Evolutionary conservation across 2,113 vertebrate genomes (phyloP), one percentile per base, ranked within the genome.

Genomic region (Danionella cerebrum): DNA sequence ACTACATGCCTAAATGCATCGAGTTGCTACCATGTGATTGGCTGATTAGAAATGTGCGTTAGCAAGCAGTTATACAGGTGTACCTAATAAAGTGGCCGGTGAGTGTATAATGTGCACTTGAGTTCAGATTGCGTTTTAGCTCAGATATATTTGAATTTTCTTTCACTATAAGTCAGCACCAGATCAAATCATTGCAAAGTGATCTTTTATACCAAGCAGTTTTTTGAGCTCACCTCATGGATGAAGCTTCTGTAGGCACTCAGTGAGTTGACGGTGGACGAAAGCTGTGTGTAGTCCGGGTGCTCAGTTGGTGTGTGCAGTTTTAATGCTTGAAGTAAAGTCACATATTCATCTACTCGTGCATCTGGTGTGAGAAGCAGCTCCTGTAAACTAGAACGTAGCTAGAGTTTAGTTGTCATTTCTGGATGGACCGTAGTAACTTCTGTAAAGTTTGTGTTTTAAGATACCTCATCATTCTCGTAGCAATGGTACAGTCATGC

Each of bases 401-500:
- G 10, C 54, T 55, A 31, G 65, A 10, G 44, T 9, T 11, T 4
- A 3, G 9, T 8, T 6, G 16, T 12, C 12, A 0, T n/a, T n/a
- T n/a, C n/a, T n/a, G n/a, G n/a, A n/a, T n/a, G n/a, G n/a, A n/a
- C n/a, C n/a, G n/a, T n/a, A n/a, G n/a, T n/a, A n/a, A n/a, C 11
- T 35, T 50, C 48, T 29, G 16, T 7, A 47, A 29, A 57, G 10
- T 6, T 38, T 35, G 7, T 9, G 8, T 24, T 6, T 1, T 22
- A 8, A 8, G 33, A 39, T 76, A 94, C 93, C 90, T 92, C 70
- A 91, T 75, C 90, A 93, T 94, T 65, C 86, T 81, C 18, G 91
- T 92, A 8, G 76, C 58, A 2, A 86, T 60, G 0, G 87, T 92
- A 69, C 83, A 81, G 76, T 94, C 89, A 0, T 79, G 77, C 70